Percentiles rank a stretch among this genome's conserved stretches.
phyloP scores from a whole-genome alignment of 2,797 vertebrate genomes.

The Bradypus variegatus region DNA sequence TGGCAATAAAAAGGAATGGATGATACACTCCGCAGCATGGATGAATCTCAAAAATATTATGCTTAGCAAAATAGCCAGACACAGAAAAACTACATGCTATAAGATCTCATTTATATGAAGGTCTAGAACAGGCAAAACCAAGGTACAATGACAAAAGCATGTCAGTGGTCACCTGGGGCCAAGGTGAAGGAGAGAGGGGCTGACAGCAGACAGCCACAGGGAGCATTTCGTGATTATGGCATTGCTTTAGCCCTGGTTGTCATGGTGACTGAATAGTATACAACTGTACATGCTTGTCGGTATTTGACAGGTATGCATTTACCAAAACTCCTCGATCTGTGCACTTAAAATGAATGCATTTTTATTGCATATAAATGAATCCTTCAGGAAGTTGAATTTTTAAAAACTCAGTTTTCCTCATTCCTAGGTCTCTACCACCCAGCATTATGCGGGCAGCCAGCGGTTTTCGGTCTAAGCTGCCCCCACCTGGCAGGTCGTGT shows the following conservation, averaged over 20 bases:
- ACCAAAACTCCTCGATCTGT: neutral
- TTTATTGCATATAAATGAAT: neutral
- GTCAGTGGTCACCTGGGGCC: too few species aligned
- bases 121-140: neutral
- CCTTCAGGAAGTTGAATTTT: neutral
- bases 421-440: too few species aligned
- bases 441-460: neutral
- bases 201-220: neutral
- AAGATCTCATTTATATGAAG: neutral
- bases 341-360: neutral
- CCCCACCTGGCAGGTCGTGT: neutral
- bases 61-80: too few species aligned
- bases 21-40: neutral
- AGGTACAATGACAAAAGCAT: too few species aligned
- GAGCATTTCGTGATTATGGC: neutral
- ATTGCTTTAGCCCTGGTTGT: neutral
- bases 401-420: neutral
- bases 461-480: neutral
- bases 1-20: neutral
- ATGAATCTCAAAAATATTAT: neutral
- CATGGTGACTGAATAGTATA: neutral
- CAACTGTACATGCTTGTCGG: too few species aligned
- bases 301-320: too few species aligned
- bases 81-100: too few species aligned
- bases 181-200: neutral